These are phyloP conservation scores for Nycteola revayana DNA, from an alignment of 2,888 invertebrate species.

Conservation along the genomic window DNA sequence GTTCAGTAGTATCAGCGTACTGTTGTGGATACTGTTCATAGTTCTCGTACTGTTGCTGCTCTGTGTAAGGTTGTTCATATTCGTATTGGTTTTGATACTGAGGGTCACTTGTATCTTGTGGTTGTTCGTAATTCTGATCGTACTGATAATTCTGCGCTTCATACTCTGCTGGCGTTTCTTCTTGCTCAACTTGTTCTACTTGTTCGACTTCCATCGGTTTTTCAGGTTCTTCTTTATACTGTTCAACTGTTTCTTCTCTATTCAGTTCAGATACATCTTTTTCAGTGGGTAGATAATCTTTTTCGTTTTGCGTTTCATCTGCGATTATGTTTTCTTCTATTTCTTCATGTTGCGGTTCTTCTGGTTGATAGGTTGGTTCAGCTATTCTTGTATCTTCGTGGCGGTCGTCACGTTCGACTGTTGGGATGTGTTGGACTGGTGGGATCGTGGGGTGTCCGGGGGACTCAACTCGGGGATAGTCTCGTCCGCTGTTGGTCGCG, in stretches of 20 bases:
- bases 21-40: constrained; percentile 45
- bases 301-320: constrained; percentile 2
- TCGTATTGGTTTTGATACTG: constrained; percentile 45
- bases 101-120: constrained; percentile 19
- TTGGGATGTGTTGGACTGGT: constrained; percentile 43
- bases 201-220: constrained; percentile 44
- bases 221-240: constrained; percentile 26
- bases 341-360: constrained; percentile 12
- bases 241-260: constrained; percentile 15
- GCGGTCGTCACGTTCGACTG: constrained; percentile 39
- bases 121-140: constrained; percentile 42
- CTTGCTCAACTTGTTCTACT: constrained; percentile 30
- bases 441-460: constrained; percentile 57
- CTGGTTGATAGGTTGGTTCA: constrained; percentile 33
- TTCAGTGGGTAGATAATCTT: constrained; percentile 18
- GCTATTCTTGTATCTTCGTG: constrained; percentile 46
- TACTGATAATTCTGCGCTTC: constrained; percentile 39
- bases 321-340: constrained; percentile 13
- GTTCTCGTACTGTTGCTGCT: constrained; percentile 36
- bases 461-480: constrained; percentile 70
- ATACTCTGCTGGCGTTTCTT: constrained; percentile 16
- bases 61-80: constrained; percentile 31
- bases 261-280: constrained; percentile 25
- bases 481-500: constrained; percentile 60
- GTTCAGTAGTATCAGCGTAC: constrained; percentile 43